A percentile compares a stretch with the other conserved stretches of the same genome.
Conservation (phyloP, 2,113 vertebrate genomes). For the Nibea coibor region DNA sequence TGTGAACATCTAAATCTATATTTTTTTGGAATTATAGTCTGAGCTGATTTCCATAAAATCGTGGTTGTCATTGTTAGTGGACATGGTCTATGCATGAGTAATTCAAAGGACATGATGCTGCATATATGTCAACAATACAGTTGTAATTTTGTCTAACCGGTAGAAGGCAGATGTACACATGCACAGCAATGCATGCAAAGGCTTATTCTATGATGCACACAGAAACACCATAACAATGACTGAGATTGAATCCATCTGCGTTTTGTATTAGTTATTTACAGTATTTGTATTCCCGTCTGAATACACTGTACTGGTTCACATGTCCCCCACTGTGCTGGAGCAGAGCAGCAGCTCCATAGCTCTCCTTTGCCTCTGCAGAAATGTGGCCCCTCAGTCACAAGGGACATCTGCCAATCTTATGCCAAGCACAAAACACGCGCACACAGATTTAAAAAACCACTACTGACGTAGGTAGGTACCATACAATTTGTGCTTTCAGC, state of each 20-base stretch:
- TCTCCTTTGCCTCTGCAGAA: not conserved
- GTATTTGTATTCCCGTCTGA: not conserved
- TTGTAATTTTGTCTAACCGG: not conserved
- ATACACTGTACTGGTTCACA: not conserved
- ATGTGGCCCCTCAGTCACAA: not conserved
- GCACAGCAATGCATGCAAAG: not conserved
- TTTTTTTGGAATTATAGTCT: no score
- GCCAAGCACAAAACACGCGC: not conserved
- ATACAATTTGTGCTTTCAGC: constrained; percentile 23
- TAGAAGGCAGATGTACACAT: not conserved
- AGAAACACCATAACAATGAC: not conserved
- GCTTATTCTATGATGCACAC: not conserved
- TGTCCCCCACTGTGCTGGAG: not conserved
- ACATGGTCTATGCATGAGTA: not conserved
- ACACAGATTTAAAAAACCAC: not conserved
- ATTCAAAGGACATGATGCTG: not conserved
- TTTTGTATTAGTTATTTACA: not conserved
- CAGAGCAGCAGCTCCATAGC: not conserved
- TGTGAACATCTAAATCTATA: not conserved
- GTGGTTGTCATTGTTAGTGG: no score
- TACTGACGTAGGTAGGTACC: constrained; percentile 10
- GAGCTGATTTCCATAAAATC: no score
- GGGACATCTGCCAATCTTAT: not conserved
- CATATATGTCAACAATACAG: not conserved
- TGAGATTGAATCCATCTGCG: not conserved